phyloP scores from a whole-genome alignment of 2,888 invertebrate genomes.

The Ectemnius continuus region DNA sequence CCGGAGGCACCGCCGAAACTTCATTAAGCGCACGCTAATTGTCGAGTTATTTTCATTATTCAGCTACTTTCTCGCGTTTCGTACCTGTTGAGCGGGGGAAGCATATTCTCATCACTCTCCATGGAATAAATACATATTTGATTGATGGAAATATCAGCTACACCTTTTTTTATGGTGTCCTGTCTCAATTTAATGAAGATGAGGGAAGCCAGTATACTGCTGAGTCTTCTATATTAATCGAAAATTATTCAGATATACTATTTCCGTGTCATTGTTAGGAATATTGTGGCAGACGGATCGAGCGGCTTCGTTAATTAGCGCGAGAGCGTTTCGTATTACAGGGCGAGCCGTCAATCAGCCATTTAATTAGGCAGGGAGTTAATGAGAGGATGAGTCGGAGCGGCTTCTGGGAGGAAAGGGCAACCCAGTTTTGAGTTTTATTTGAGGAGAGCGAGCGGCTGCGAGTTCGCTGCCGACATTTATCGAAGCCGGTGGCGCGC shows the following conservation, averaged over 20 bases:
- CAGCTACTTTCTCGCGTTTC: not conserved
- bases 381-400: constrained; percentile 41
- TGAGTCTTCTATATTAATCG: too few species aligned
- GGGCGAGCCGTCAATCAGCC: constrained; percentile 9
- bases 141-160: not conserved
- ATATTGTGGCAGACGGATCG: not conserved
- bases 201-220: not conserved
- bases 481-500: constrained; percentile 55
- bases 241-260: too few species aligned
- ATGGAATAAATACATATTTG: not conserved
- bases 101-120: too few species aligned
- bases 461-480: constrained; percentile 50
- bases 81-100: constrained; percentile 6
- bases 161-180: not conserved
- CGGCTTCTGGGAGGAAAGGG: constrained; percentile 32
- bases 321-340: constrained; percentile 6
- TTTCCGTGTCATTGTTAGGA: not conserved
- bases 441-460: constrained; percentile 39
- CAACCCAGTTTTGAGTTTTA: constrained; percentile 59
- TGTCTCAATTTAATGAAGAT: not conserved
- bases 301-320: not conserved
- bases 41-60: not conserved
- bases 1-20: not conserved
- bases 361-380: constrained; percentile 31
- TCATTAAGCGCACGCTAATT: not conserved